Evolutionary conservation across 2,888 invertebrate genomes (phyloP).

Genomic region (Troides oblongomaculatus): DNA sequence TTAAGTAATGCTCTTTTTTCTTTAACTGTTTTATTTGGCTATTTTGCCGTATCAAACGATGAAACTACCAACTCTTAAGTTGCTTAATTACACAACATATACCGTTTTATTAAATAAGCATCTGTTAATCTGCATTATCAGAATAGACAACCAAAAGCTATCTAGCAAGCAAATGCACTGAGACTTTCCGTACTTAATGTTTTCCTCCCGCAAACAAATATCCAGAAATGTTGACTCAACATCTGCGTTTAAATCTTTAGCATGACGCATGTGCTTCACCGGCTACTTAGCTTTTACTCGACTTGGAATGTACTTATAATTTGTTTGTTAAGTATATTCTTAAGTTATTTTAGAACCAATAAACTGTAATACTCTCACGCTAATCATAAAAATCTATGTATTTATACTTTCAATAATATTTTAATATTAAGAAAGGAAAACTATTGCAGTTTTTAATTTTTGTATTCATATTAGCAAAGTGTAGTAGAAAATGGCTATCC

Average conservation of each 20-base stretch:
- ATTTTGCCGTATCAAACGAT: not conserved
- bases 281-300: conserved; percentile 26
- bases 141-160: not conserved
- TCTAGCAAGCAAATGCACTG: not conserved
- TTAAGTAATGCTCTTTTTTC: no score
- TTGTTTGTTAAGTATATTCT: conserved; percentile 13
- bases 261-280: conserved; percentile 40
- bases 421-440: not conserved
- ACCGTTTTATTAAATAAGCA: not conserved
- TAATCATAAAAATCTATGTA: no score
- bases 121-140: not conserved
- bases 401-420: not conserved
- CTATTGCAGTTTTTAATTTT: not conserved
- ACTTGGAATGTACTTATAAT: conserved; percentile 18
- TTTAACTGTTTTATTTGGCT: not conserved
- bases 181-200: conserved; percentile 15
- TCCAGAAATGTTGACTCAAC: conserved; percentile 24
- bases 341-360: conserved; percentile 6
- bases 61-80: not conserved
- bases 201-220: conserved; percentile 28
- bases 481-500: not conserved
- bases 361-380: not conserved
- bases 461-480: not conserved
- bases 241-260: conserved; percentile 68
- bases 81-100: not conserved